phyloP scores from a whole-genome alignment of 2,797 vertebrate genomes.

The Ataeniobius toweri region DNA sequence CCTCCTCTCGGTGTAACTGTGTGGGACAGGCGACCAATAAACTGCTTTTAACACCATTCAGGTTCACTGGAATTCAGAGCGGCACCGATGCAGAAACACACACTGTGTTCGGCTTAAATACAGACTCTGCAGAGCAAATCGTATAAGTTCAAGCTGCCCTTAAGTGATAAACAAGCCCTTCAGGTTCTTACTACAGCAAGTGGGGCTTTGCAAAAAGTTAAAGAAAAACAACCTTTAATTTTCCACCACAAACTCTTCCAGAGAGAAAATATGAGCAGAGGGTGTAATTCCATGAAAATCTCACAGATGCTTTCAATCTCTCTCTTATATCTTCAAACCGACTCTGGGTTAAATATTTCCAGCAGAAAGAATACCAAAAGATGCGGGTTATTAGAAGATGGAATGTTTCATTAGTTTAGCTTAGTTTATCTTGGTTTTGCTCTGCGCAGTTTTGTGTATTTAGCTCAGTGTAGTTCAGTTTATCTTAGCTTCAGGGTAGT shows the following conservation, averaged over 20 bases:
- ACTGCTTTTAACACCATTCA: constrained; percentile 59
- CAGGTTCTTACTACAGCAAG: constrained; percentile 21
- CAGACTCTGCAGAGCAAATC: constrained; percentile 36
- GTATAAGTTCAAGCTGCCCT: constrained; percentile 15
- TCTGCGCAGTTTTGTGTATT: not conserved
- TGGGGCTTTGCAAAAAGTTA: constrained; percentile 14
- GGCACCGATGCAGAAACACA: not conserved
- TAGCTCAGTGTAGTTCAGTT: not conserved
- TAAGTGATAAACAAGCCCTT: constrained; percentile 36
- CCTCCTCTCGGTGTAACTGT: constrained; percentile 9
- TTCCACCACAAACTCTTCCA: not conserved
- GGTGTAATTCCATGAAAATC: no score
- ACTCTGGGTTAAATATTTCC: not conserved
- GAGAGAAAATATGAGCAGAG: not conserved
- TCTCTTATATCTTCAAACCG: not conserved
- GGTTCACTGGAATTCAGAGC: not conserved
- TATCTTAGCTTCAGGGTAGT: not conserved
- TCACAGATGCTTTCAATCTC: not conserved
- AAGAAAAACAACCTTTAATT: not conserved
- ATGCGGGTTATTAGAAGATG: not conserved
- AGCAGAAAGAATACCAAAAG: not conserved
- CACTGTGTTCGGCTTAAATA: not conserved
- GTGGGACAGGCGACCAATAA: constrained; percentile 28
- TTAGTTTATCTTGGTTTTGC: not conserved
- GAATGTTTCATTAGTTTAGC: not conserved